Evolutionary conservation across 2,888 invertebrate species (phyloP).

Genomic region (Chymomyza amoena): DNA sequence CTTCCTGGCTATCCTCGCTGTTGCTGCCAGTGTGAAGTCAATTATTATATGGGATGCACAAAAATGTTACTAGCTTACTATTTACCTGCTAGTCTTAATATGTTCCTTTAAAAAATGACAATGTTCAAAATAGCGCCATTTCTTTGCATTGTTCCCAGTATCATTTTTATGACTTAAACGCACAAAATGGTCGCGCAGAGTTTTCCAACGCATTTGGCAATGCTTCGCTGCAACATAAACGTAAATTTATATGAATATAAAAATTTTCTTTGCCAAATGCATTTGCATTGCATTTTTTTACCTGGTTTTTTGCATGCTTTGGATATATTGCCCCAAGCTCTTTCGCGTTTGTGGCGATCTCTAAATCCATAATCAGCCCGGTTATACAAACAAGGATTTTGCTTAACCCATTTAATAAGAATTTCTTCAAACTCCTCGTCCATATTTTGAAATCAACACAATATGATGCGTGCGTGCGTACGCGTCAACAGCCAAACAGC

Average conservation of each 20-base stretch:
- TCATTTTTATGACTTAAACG: slow-evolving; percentile 23
- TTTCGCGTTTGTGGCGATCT: slow-evolving; percentile 2
- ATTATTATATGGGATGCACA: not conserved
- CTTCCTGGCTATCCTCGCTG: not conserved
- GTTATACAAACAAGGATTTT: slow-evolving; percentile 33
- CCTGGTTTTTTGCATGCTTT: slow-evolving; percentile 30
- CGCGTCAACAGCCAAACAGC: slow-evolving; percentile 8
- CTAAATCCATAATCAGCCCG: slow-evolving; percentile 24
- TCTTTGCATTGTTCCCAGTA: not conserved
- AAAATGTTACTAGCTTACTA: not conserved
- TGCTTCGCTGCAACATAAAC: slow-evolving; percentile 19
- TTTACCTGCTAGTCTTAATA: slow-evolving; percentile 16
- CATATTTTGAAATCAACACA: slow-evolving; percentile 1
- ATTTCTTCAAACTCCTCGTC: slow-evolving; percentile 1
- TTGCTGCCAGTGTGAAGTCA: not conserved
- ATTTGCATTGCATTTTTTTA: slow-evolving; percentile 6
- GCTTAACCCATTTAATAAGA: slow-evolving; percentile 29
- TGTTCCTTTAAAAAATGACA: slow-evolving; percentile 31
- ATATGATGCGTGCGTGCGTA: slow-evolving; percentile 20
- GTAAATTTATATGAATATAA: not conserved
- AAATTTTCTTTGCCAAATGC: not conserved
- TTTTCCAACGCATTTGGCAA: slow-evolving; percentile 35
- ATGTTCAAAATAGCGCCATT: slow-evolving; percentile 4
- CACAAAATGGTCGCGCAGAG: slow-evolving; percentile 41
- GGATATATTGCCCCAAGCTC: slow-evolving; percentile 34